phyloP scores from a whole-genome alignment of 2,888 invertebrate species.

The Ferrisia virgata region DNA sequence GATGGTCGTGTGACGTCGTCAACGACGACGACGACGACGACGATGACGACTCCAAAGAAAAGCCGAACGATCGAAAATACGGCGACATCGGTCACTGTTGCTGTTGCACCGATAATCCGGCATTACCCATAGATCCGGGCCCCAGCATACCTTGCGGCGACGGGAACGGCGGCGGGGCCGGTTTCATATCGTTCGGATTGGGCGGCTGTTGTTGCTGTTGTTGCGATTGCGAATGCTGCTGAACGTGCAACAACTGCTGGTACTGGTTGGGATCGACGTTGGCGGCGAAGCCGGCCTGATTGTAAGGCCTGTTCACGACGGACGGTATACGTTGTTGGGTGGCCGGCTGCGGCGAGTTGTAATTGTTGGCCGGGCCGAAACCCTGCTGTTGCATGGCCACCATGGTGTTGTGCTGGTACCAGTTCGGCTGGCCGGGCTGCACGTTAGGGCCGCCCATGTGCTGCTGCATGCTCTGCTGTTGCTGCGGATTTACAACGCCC shows the following conservation, averaged over 20 bases:
- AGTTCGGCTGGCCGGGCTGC: slow-evolving; percentile 47
- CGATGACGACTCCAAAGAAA: background rate
- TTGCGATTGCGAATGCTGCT: slow-evolving; percentile 51
- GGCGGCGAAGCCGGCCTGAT: slow-evolving; percentile 47
- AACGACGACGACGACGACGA: background rate
- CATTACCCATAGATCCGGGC: slow-evolving; percentile 54
- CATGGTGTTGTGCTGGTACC: slow-evolving; percentile 53
- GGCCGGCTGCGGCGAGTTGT: slow-evolving; percentile 54
- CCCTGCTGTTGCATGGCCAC: slow-evolving; percentile 54
- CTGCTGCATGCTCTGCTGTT: slow-evolving; percentile 48
- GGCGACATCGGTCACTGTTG: slow-evolving; percentile 64
- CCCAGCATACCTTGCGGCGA: slow-evolving; percentile 72
- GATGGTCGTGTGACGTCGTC: too few species aligned
- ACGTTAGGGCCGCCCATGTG: slow-evolving; percentile 34
- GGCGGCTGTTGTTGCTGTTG: slow-evolving; percentile 36
- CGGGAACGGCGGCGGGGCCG: slow-evolving; percentile 69
- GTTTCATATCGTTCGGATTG: slow-evolving; percentile 54
- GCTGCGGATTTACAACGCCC: slow-evolving; percentile 51
- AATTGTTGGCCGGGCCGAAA: slow-evolving; percentile 49
- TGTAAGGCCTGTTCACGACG: slow-evolving; percentile 53
- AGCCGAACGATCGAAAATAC: background rate
- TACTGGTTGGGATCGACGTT: slow-evolving; percentile 48
- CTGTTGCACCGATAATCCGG: slow-evolving; percentile 61
- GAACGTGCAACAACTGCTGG: slow-evolving; percentile 51
- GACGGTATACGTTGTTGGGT: slow-evolving; percentile 59